Evolutionary conservation across 2,113 vertebrate genomes (phyloP).

Genomic region (Oreochromis niloticus): DNA sequence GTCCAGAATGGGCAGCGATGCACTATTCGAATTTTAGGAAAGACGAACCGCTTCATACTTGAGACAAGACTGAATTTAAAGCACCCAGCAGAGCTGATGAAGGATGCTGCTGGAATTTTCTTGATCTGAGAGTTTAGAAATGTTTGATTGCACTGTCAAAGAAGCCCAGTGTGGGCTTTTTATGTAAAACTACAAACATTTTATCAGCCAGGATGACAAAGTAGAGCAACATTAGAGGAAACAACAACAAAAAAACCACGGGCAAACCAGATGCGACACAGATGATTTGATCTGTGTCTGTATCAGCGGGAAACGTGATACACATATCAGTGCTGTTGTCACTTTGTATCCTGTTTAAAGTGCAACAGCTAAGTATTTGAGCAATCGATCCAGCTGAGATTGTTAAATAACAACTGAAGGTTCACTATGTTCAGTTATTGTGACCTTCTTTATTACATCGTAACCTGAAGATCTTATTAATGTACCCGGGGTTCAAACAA

Average conservation of each 20-base stretch:
- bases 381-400: background rate
- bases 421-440: background rate
- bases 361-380: background rate
- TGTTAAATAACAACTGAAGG: background rate
- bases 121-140: background rate
- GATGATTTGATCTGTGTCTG: background rate
- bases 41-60: background rate
- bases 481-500: background rate
- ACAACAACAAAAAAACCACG: background rate
- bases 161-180: background rate
- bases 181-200: background rate
- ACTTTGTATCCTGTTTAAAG: background rate
- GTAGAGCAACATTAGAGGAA: background rate
- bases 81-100: background rate
- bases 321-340: background rate
- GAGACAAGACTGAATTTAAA: background rate
- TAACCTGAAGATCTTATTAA: background rate
- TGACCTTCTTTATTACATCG: background rate
- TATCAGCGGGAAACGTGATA: background rate
- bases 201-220: background rate
- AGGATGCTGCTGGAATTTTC: background rate
- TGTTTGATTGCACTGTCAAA: conserved; percentile 1
- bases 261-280: background rate
- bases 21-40: background rate
- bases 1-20: background rate